phyloP scores from a whole-genome alignment of 2,113 vertebrate genomes.

The Ptyas mucosa region DNA sequence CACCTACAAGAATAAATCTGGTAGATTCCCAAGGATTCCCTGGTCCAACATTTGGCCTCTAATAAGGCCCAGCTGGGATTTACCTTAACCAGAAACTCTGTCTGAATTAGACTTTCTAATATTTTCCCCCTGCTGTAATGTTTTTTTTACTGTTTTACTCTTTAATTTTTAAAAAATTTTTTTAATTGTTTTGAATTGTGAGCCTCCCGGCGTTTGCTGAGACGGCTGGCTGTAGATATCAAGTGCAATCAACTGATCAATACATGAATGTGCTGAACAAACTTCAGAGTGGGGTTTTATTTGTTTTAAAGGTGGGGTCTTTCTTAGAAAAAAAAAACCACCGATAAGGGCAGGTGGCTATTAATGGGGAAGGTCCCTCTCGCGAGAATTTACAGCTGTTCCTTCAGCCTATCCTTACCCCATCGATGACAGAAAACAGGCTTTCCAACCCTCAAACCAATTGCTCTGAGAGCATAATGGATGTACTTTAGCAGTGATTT shows the following conservation, averaged over 20 bases:
- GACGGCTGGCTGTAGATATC: neutral
- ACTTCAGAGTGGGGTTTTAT: neutral
- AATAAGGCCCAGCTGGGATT: too few species aligned
- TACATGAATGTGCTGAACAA: neutral
- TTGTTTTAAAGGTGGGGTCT: conserved; percentile 18
- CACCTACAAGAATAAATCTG: too few species aligned
- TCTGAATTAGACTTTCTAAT: neutral
- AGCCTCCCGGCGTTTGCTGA: neutral
- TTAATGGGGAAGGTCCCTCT: conserved; percentile 39
- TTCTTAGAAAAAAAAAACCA: conserved; percentile 36
- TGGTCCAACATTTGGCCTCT: neutral
- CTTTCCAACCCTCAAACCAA: conserved; percentile 37
- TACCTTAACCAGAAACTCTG: neutral
- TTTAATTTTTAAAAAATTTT: neutral
- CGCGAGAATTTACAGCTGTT: conserved; percentile 36
- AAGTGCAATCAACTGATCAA: neutral
- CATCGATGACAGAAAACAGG: conserved; percentile 44
- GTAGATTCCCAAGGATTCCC: neutral
- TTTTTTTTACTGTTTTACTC: neutral
- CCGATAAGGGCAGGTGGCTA: neutral
- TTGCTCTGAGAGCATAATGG: conserved; percentile 43
- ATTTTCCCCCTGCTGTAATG: neutral
- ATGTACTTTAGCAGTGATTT: conserved; percentile 24
- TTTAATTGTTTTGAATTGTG: neutral
- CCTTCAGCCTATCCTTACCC: neutral